Base-by-base conservation (phyloP, 2,113 vertebrate genomes). In the Suncus etruscus region DNA sequence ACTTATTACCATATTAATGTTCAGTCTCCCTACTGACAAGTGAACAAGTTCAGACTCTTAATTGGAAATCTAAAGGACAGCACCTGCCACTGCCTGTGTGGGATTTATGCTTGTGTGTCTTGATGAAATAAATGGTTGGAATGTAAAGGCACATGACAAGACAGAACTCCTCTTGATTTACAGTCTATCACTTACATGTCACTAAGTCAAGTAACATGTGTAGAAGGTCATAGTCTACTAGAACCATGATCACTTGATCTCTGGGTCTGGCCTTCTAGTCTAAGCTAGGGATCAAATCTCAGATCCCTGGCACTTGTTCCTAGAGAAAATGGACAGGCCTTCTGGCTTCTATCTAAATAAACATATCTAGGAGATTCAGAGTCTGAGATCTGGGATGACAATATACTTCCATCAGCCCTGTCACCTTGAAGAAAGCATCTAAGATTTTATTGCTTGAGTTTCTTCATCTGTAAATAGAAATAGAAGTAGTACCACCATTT, bases 201-300 rank as follows among this genome's bases (percentile, higher is more conserved):
- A 95, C 97, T 98, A 97, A 98, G 98, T 98, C 98, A 98, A 98
- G 98, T 97, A 98, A 98, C 90, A 68, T 3, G 6, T 95, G 96
- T 96, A 96, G 98, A 99, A 99, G 98, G 98, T 99, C 98, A 98
- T 94, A 95, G 94, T 94, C 97, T 96, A 96, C 97, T 97, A 98
- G 97, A 97, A 93, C 93, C 96, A 94, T 95, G 94, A 97, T 98
- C 32, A 91, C 98, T 98, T 98, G 97, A 95, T 97, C 97, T 97
- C 95, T 65, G 84, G 94, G 22, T 89, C 92, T 74, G 90, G 93
- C 84, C 92, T 97, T 96, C 65, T 69, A 95, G 95, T 92, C 82
- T 91, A 66, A 50, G 18, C 20, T n/a, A n/a, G n/a, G 24, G 65
- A 3, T 25, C 65, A 66, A n/a, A 69, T 31, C 68, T 31, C n/a